Percentiles rank a stretch among this genome's conserved stretches.
These are phyloP conservation scores for Sarcophaga carnaria DNA, from an alignment of 2,888 invertebrate genomes.

Conservation along the genomic window DNA sequence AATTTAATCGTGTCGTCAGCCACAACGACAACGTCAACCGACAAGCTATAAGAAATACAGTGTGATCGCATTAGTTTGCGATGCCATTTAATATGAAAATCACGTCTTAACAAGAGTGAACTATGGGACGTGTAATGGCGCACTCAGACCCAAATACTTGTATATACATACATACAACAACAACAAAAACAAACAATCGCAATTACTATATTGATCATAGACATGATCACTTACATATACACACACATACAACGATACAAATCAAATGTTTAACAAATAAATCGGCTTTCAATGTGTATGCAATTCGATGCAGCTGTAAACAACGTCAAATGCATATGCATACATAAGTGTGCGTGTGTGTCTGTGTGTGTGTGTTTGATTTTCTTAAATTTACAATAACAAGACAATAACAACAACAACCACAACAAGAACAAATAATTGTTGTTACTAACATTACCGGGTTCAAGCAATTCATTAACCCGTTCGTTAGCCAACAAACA, in stretches of 20 bases:
- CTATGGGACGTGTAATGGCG: constrained; percentile 69
- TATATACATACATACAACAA: not conserved
- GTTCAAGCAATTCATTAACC: constrained; percentile 50
- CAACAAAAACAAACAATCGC: constrained; percentile 19
- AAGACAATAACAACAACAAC: too few species aligned
- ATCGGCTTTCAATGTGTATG: not conserved
- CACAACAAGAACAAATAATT: not conserved
- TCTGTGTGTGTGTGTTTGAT: not conserved
- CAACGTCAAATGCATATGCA: not conserved
- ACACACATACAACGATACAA: constrained; percentile 5
- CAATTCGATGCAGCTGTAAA: not conserved
- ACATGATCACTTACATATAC: not conserved
- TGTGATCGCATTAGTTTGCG: constrained; percentile 50
- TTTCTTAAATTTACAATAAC: too few species aligned
- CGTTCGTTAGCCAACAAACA: constrained; percentile 17
- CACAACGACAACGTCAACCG: too few species aligned
- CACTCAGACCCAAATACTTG: constrained; percentile 40
- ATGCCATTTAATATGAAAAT: constrained; percentile 61
- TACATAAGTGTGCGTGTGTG: not conserved
- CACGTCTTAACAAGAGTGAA: constrained; percentile 69
- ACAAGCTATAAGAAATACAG: constrained; percentile 36
- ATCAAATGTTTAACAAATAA: constrained; percentile 37
- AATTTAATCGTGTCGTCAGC: too few species aligned
- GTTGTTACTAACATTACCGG: constrained; percentile 26
- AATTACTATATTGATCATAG: not conserved